Evolutionary conservation across 2,113 vertebrate species (phyloP).

Genomic region (Alethe castanea): DNA sequence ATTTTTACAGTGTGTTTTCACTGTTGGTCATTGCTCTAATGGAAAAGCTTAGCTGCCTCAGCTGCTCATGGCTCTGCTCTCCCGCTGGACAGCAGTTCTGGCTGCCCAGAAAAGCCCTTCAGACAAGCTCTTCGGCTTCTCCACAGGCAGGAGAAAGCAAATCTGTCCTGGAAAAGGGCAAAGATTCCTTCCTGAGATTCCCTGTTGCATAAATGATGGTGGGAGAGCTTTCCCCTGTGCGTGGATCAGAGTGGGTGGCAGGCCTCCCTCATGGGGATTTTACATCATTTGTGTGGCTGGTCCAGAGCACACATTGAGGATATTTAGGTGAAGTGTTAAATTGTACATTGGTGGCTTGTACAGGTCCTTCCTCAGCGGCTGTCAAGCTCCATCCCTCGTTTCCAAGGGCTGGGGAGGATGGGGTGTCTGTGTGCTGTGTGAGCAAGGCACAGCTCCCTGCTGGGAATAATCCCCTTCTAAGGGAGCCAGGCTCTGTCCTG

Average conservation of each 20-base stretch:
- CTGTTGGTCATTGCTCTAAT: not conserved
- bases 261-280: fast-evolving
- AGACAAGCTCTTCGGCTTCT: not conserved
- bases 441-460: not conserved
- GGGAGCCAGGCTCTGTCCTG: not conserved
- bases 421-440: not conserved
- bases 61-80: not conserved
- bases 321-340: not conserved
- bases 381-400: not conserved
- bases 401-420: not conserved
- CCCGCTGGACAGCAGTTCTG: not conserved
- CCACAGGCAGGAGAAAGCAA: not conserved
- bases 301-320: not conserved
- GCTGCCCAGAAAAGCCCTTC: not conserved
- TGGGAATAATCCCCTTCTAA: not conserved
- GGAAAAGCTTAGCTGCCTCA: not conserved
- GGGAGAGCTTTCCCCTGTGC: not conserved
- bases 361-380: not conserved
- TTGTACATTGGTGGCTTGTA: fast-evolving
- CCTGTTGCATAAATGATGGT: fast-evolving
- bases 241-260: not conserved
- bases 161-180: not conserved
- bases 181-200: not conserved
- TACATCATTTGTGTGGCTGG: not conserved
- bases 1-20: not conserved